These are phyloP conservation scores for Dyspetes luteomarginatus DNA, from an alignment of 2,888 invertebrate species.

Conservation along the genomic window DNA sequence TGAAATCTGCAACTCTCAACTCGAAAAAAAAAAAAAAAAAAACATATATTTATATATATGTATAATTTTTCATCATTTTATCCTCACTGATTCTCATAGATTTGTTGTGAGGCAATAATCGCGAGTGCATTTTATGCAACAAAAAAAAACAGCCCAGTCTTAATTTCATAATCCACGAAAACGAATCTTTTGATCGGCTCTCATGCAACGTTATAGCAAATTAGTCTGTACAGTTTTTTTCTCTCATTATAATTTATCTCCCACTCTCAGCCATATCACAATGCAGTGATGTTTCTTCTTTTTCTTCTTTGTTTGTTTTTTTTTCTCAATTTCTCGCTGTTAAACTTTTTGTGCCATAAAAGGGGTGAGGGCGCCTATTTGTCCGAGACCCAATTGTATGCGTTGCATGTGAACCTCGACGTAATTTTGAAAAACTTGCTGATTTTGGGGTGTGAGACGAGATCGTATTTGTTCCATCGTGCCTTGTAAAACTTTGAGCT, in stretches of 20 bases:
- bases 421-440: conserved; percentile 92
- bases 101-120: background rate
- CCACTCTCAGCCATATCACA: too few species aligned
- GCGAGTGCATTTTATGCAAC: conserved; percentile 57
- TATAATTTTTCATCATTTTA: conserved; percentile 24
- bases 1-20: conserved; percentile 29
- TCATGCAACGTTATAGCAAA: conserved; percentile 28
- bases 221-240: conserved; percentile 61
- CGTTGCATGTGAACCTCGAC: conserved; percentile 97
- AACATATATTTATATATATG: too few species aligned
- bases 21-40: conserved; percentile 22
- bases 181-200: conserved; percentile 11
- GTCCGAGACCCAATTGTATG: conserved; percentile 90
- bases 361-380: conserved; percentile 80
- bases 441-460: conserved; percentile 90
- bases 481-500: conserved; percentile 94
- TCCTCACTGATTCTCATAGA: conserved; percentile 21
- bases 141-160: background rate
- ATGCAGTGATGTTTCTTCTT: too few species aligned
- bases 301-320: conserved; percentile 3
- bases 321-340: conserved; percentile 49
- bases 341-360: conserved; percentile 82
- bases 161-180: conserved; percentile 14
- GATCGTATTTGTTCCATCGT: conserved; percentile 95
- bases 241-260: conserved; percentile 33